Conservation (phyloP, 2,113 vertebrate species). For the Trochalopteron elliotii region DNA sequence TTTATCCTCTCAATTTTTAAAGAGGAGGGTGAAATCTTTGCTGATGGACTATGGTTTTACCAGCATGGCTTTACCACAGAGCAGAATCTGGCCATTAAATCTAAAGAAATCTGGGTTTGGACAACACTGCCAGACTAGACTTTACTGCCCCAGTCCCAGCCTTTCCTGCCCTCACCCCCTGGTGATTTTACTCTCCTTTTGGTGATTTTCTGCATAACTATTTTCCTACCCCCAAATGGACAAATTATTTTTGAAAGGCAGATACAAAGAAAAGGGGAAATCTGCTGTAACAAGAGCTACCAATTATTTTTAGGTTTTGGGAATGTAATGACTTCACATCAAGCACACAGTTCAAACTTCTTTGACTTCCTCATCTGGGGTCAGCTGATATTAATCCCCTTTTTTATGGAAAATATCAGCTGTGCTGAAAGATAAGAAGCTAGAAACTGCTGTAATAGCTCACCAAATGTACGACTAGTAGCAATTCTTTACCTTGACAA, state of each 20-base stretch:
- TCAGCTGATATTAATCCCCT: background rate
- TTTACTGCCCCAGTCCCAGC: background rate
- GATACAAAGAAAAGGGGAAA: background rate
- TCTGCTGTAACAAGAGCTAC: background rate
- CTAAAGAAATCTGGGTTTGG: background rate
- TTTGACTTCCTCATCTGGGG: background rate
- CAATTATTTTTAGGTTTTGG: background rate
- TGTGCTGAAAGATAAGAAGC: background rate
- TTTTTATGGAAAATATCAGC: background rate
- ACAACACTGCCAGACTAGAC: too few species aligned
- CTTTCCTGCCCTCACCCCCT: background rate
- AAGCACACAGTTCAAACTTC: background rate
- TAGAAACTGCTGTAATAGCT: background rate
- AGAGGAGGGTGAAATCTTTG: background rate
- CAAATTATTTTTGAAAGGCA: background rate
- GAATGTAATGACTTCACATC: background rate
- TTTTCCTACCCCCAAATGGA: fast-evolving
- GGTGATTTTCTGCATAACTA: background rate
- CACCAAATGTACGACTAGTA: background rate
- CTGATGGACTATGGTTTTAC: background rate
- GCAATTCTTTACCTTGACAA: background rate
- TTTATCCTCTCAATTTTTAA: background rate
- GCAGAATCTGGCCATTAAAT: background rate
- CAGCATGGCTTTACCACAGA: background rate
- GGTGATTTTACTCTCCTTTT: background rate